These are phyloP conservation scores for Hemiprocne comata DNA, from an alignment of 2,113 vertebrate species.

Conservation along the genomic window DNA sequence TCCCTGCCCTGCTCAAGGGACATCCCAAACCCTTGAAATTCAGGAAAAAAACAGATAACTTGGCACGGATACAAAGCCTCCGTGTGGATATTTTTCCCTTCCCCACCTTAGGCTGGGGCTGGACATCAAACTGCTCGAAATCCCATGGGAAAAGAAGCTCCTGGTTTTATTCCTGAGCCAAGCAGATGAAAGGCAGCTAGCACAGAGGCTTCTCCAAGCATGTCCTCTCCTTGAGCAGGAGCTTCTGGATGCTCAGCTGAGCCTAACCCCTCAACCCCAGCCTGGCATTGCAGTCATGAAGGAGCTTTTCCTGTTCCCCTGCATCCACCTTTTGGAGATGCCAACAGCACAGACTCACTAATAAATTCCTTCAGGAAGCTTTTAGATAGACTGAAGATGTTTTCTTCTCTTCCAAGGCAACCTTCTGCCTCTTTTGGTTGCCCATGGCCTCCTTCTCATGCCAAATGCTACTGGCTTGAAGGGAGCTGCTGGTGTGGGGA, in stretches of 20 bases:
- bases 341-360: not conserved
- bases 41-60: not conserved
- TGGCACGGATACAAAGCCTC: rapidly evolving
- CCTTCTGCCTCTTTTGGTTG: not conserved
- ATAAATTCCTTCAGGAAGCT: not conserved
- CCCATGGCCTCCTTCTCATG: not conserved
- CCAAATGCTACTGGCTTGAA: rapidly evolving
- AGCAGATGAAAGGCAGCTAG: rapidly evolving
- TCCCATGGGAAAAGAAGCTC: not conserved
- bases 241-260: not conserved
- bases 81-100: not conserved
- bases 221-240: not conserved
- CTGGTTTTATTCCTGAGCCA: not conserved
- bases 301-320: not conserved
- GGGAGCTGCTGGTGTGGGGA: not conserved
- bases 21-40: not conserved
- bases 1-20: not conserved
- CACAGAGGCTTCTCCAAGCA: rapidly evolving
- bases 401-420: not conserved
- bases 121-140: not conserved
- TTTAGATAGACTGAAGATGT: not conserved
- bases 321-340: not conserved
- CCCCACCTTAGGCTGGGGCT: not conserved
- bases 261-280: not conserved
- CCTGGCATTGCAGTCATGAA: not conserved